Conservation (phyloP, 2,888 invertebrate genomes). For the Galerucella pusilla region DNA sequence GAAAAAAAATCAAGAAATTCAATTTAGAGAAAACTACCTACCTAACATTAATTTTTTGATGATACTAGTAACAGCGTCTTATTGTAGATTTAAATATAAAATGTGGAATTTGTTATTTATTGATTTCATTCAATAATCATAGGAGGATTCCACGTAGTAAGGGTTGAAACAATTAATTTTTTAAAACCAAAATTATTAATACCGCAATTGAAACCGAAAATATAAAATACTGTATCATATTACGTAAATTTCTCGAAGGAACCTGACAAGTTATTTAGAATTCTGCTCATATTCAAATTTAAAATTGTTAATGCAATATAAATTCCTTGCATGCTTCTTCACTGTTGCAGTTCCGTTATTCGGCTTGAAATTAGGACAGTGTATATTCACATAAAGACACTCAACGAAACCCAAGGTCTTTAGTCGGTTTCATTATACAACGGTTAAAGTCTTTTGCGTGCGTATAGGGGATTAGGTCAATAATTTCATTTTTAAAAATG, state of each 20-base stretch:
- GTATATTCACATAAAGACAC: constrained; percentile 31
- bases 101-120: too few relatives aligned
- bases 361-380: constrained; percentile 44
- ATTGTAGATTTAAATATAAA: too few relatives aligned
- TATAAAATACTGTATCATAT: background rate
- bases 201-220: background rate
- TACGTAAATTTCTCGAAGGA: background rate
- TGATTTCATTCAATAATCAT: too few relatives aligned
- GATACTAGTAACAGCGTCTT: too few relatives aligned
- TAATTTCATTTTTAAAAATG: background rate
- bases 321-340: constrained; percentile 43
- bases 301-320: constrained; percentile 24
- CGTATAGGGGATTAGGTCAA: background rate
- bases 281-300: constrained; percentile 24
- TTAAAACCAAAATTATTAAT: too few relatives aligned
- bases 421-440: constrained; percentile 11
- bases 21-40: too few relatives aligned
- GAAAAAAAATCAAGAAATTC: too few relatives aligned
- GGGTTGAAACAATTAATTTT: too few relatives aligned
- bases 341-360: constrained; percentile 44
- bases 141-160: too few relatives aligned
- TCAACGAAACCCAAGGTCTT: constrained; percentile 11
- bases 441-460: background rate
- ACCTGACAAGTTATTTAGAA: background rate
- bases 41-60: too few relatives aligned